A percentile compares a stretch with the other conserved stretches of the same genome.
Evolutionary conservation across 2,888 invertebrate species (phyloP).

Genomic region (Leucophenga maculata): DNA sequence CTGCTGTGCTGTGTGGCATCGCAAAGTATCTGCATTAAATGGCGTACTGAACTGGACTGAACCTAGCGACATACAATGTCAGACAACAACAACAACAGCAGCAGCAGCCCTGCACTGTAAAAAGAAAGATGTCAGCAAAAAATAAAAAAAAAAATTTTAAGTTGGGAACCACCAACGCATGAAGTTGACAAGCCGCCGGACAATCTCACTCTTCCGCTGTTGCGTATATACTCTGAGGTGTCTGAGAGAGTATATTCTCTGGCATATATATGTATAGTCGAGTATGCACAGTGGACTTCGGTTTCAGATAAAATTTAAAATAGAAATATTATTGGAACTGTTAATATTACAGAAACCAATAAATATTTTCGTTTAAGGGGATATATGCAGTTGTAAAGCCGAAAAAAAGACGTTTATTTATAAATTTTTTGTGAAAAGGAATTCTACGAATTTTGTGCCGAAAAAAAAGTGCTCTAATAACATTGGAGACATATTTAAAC

Average conservation of each 20-base stretch:
- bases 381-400: no score
- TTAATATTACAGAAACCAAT: no score
- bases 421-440: no score
- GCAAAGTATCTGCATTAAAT: conserved; percentile 35
- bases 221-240: no score
- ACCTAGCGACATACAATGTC: conserved; percentile 28
- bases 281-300: no score
- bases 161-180: neutral
- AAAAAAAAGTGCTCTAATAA: neutral
- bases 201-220: neutral
- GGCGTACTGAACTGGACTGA: conserved; percentile 42
- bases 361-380: no score
- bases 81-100: conserved; percentile 31
- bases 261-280: no score
- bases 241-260: no score
- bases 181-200: conserved; percentile 1
- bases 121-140: neutral
- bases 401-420: no score
- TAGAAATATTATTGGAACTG: no score
- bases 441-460: neutral
- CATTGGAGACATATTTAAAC: no score
- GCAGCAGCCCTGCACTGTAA: conserved; percentile 24
- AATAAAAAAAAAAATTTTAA: conserved; percentile 10
- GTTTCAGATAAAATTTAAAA: no score
- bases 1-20: conserved; percentile 27